A percentile compares a stretch with the other conserved stretches of the same genome.
Evolutionary conservation across 2,113 vertebrate genomes (phyloP).

Genomic region (Chinchilla lanigera): DNA sequence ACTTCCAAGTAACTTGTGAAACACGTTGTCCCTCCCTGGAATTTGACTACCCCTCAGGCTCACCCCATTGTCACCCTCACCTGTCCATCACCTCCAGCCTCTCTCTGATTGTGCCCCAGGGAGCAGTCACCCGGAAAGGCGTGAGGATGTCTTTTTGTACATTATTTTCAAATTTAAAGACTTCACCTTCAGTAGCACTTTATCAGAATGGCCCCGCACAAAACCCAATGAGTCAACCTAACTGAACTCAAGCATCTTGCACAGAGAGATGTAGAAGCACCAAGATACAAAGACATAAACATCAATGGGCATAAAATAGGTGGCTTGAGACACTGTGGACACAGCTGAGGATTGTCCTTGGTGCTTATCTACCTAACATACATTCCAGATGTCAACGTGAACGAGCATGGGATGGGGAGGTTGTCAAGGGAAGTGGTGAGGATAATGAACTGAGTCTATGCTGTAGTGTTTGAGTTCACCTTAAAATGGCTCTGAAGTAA

Average conservation of each 20-base stretch:
- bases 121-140: neutral
- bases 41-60: neutral
- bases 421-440: neutral
- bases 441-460: neutral
- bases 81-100: neutral
- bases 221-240: neutral
- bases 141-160: neutral
- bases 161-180: constrained; percentile 13
- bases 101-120: neutral
- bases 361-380: neutral
- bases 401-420: neutral
- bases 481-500: neutral
- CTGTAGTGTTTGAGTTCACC: neutral
- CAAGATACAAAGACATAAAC: constrained; percentile 23
- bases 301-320: neutral
- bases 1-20: constrained; percentile 23
- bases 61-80: neutral
- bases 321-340: neutral
- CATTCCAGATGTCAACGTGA: neutral
- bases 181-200: neutral
- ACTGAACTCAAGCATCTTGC: neutral
- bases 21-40: neutral
- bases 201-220: neutral
- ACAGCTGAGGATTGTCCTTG: neutral
- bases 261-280: constrained; percentile 10